Evolutionary conservation across 1,140 invertebrate species (phyloP), one percentile per base, ranked within the genome.

Genomic region (Aricia agestis): DNA sequence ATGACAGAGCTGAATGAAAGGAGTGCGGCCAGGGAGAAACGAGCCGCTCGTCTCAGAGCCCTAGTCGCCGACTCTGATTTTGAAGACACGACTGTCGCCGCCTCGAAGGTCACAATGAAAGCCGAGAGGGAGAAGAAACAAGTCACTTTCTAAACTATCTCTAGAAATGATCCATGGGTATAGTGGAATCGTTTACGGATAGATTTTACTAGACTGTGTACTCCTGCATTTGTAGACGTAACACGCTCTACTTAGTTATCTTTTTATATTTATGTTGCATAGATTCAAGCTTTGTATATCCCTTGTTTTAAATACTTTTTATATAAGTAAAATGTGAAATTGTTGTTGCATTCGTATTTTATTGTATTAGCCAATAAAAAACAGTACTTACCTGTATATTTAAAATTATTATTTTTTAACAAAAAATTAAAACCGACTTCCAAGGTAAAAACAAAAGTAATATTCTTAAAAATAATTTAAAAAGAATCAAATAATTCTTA

Each of bases 1-100:
- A 93, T 94, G 90, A 87, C 92, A 15, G 93, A 92, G 68, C 79
- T 94, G 66, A 91, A 83, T 19, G 93, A 94, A 73, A 89, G 93
- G 73, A 92, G 91, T 74, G 93, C 92, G 0, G 92, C 90, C 1
- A 92, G 94, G 57, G 93, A 94, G 77, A 91, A 92, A 72, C 90
- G 93, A 65, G 93, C 92, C 0, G 93, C 93, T 3, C 86, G 93
- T 69, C 89, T 94, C 18, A 89, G 92, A 42, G 92, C 93, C 0
- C 80, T 94, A 52, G 92, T 94, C 11, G 93, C 93, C 42, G 93
- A 94, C 78, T 88, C 83, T 31, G 92, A 92, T 15, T 19, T 69
- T 6, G 70, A 87, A 66, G 91, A 89, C n/a, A 74, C 86, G 6
- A 75, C 82, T 7, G 72, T 87, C 18, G 45, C 86, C 18, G 67